Evolutionary conservation across 2,888 invertebrate species (phyloP).

Genomic region (Amblyjoppa proteus): DNA sequence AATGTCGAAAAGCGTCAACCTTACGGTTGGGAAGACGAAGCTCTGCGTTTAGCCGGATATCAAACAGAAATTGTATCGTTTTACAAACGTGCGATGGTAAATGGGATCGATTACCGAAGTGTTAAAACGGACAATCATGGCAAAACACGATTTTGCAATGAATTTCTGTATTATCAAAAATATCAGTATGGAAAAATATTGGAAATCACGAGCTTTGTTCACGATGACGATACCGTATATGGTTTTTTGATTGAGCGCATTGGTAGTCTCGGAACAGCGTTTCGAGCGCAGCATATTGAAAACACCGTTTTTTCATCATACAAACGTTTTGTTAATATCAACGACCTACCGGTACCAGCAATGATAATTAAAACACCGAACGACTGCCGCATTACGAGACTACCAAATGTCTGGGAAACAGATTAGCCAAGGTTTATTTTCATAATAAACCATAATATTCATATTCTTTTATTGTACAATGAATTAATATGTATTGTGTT

Average conservation of each 20-base stretch:
- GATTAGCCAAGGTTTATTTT: neutral
- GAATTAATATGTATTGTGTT: too few species aligned
- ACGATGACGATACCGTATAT: neutral
- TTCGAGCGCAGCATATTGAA: neutral
- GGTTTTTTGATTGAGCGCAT: neutral
- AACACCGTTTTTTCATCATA: neutral
- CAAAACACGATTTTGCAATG: neutral
- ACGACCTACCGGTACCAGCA: neutral
- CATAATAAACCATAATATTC: too few species aligned
- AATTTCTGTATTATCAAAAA: neutral
- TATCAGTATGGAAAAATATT: neutral
- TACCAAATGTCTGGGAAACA: neutral
- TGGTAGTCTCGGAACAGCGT: neutral
- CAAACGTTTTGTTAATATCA: neutral
- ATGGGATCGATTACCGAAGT: neutral
- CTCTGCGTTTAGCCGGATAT: neutral
- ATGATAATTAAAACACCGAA: neutral
- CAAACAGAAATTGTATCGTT: neutral
- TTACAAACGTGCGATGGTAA: neutral
- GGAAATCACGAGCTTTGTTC: neutral
- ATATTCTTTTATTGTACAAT: too few species aligned
- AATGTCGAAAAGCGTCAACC: neutral
- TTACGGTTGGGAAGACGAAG: neutral
- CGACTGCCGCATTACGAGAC: neutral
- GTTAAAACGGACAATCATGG: neutral